phyloP scores from a whole-genome alignment of 2,888 invertebrate species.

The Argynnis bischoffii region DNA sequence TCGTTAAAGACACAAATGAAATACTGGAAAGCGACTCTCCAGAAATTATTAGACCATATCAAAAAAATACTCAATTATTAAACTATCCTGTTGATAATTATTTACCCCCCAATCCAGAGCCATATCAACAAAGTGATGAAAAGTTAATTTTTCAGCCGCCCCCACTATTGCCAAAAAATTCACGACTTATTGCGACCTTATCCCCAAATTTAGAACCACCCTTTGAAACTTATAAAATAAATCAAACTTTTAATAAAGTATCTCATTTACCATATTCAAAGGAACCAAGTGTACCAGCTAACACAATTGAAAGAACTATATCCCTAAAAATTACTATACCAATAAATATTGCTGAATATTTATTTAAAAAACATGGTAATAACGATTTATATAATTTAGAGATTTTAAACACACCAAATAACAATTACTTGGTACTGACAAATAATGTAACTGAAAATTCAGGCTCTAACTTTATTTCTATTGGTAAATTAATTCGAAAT shows the following conservation, averaged over 20 bases:
- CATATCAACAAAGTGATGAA: conserved; percentile 58
- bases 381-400: conserved; percentile 65
- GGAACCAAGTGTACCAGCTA: conserved; percentile 57
- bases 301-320: conserved; percentile 73
- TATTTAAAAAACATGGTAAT: conserved; percentile 63
- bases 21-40: conserved; percentile 60
- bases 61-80: conserved; percentile 27
- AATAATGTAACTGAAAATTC: conserved; percentile 54
- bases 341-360: conserved; percentile 67
- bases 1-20: conserved; percentile 67
- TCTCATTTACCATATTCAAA: conserved; percentile 65
- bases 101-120: conserved; percentile 49
- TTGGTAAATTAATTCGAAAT: conserved; percentile 65
- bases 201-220: conserved; percentile 64
- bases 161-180: conserved; percentile 50
- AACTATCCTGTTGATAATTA: conserved; percentile 52
- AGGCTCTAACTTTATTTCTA: conserved; percentile 58
- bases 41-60: conserved; percentile 50
- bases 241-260: conserved; percentile 56
- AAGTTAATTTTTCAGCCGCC: conserved; percentile 56
- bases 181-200: conserved; percentile 55
- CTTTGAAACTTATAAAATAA: conserved; percentile 45
- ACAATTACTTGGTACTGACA: conserved; percentile 70
- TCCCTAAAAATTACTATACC: conserved; percentile 76
- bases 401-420: conserved; percentile 73